Percentiles rank a stretch among this genome's conserved stretches.
These are phyloP conservation scores for Glareola pratincola DNA, from an alignment of 2,113 vertebrate species.

Conservation along the genomic window DNA sequence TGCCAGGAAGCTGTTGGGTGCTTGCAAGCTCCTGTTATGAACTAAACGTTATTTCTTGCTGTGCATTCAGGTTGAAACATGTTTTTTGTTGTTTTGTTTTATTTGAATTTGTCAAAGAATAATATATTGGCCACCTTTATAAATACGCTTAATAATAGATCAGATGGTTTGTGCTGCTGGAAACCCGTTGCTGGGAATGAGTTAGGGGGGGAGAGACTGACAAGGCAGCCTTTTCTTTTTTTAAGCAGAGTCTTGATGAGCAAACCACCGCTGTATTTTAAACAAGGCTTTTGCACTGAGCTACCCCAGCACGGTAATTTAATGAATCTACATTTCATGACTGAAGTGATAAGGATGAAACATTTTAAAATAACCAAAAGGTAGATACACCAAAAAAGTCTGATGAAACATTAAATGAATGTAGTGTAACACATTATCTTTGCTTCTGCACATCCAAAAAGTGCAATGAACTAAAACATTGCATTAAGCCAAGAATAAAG, in stretches of 20 bases:
- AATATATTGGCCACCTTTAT: not conserved
- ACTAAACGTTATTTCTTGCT: not conserved
- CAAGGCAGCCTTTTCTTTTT: conserved; percentile 26
- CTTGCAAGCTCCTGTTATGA: not conserved
- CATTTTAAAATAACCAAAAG: conserved; percentile 83
- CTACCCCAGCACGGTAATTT: conserved; percentile 68
- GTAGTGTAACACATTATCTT: conserved; percentile 84
- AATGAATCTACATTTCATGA: conserved; percentile 80
- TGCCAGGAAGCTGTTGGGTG: not conserved
- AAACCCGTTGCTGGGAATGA: not conserved
- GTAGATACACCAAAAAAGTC: conserved; percentile 80
- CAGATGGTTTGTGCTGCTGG: conserved; percentile 17
- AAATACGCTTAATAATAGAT: conserved; percentile 15
- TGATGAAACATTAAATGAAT: conserved; percentile 84
- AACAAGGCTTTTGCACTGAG: conserved; percentile 43
- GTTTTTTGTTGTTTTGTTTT: not conserved
- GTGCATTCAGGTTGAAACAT: not conserved
- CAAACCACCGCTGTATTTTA: conserved; percentile 44
- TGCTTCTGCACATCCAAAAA: conserved; percentile 83
- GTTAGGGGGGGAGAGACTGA: not conserved
- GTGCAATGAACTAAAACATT: conserved; percentile 85
- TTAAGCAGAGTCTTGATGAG: conserved; percentile 8
- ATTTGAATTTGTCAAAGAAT: not conserved
- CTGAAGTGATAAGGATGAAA: conserved; percentile 80
- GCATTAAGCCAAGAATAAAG: conserved; percentile 84